Percentiles rank a stretch among this genome's conserved stretches.
Evolutionary conservation across 2,797 vertebrate genomes (phyloP).

Genomic region (Periparus ater): DNA sequence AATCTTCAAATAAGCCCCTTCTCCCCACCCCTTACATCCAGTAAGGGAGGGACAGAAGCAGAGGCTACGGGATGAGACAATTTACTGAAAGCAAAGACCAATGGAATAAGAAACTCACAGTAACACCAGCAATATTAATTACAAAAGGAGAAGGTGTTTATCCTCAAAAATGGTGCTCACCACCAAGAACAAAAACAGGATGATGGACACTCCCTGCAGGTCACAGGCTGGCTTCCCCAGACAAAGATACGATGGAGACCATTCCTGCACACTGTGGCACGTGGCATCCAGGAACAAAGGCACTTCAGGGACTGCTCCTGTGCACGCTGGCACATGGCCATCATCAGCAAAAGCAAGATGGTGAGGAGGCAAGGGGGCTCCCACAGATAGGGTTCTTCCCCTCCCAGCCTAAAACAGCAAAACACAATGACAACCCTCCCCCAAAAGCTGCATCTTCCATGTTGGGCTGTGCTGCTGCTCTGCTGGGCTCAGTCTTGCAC

Average conservation of each 20-base stretch:
- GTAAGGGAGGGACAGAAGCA: not conserved
- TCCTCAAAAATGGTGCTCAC: not conserved
- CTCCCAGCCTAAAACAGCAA: not conserved
- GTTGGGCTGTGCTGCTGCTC: fast-evolving
- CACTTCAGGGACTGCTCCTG: fast-evolving
- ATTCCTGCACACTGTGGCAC: not conserved
- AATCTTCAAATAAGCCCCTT: not conserved
- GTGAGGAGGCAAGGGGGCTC: fast-evolving
- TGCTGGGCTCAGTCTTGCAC: not conserved
- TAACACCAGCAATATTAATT: not conserved
- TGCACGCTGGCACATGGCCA: not conserved
- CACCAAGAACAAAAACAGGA: not conserved
- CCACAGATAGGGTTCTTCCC: not conserved
- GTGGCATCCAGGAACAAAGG: not conserved
- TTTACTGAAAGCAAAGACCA: not conserved
- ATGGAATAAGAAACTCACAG: not conserved
- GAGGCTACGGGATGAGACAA: not conserved
- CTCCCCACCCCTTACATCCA: not conserved
- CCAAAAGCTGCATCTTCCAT: not conserved
- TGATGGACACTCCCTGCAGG: not conserved
- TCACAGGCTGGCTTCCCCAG: fast-evolving
- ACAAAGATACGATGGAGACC: fast-evolving
- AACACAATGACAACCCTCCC: not conserved
- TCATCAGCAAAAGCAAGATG: not conserved
- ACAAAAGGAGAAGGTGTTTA: not conserved